Evolutionary conservation across 1,140 invertebrate genomes (phyloP).

Genomic region (Drosophila mojavensis): DNA sequence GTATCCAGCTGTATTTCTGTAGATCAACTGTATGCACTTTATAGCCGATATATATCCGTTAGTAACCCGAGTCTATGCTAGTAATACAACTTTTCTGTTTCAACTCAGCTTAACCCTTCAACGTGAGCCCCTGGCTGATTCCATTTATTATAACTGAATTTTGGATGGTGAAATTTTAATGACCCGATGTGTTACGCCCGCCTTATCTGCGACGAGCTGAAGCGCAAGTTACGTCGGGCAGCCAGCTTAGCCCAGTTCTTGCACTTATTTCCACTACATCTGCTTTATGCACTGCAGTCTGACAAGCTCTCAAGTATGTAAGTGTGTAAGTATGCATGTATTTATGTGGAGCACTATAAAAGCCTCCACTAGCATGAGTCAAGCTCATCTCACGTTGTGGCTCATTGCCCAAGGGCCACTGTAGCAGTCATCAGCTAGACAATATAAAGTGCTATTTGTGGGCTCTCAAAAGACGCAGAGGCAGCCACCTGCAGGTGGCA

Average conservation of each 20-base stretch:
- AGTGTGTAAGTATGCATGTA: too few relatives aligned
- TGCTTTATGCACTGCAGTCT: constrained; percentile 40
- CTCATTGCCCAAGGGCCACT: constrained; percentile 22
- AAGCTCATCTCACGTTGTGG: constrained; percentile 11
- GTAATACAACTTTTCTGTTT: too few relatives aligned
- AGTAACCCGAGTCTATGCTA: too few relatives aligned
- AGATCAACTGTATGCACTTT: too few relatives aligned
- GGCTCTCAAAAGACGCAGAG: constrained; percentile 19
- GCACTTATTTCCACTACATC: constrained; percentile 18
- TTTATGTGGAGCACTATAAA: constrained; percentile 10
- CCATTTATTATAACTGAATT: too few relatives aligned
- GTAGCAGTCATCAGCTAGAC: constrained; percentile 21
- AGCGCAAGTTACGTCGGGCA: constrained; percentile 6
- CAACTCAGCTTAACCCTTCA: too few relatives aligned
- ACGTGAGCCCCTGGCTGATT: too few relatives aligned
- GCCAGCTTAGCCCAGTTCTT: constrained; percentile 7
- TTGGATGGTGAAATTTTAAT: not conserved
- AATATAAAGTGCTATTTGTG: constrained; percentile 40
- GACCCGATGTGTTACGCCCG: too few relatives aligned
- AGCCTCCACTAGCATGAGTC: constrained; percentile 15
- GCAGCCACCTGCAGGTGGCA: too few relatives aligned
- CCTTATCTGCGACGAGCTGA: not conserved
- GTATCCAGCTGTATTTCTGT: too few relatives aligned
- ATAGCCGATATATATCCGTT: too few relatives aligned
- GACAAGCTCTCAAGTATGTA: constrained; percentile 19